Evolutionary conservation across 2,113 vertebrate species (phyloP).

Genomic region (Heterotis niloticus): DNA sequence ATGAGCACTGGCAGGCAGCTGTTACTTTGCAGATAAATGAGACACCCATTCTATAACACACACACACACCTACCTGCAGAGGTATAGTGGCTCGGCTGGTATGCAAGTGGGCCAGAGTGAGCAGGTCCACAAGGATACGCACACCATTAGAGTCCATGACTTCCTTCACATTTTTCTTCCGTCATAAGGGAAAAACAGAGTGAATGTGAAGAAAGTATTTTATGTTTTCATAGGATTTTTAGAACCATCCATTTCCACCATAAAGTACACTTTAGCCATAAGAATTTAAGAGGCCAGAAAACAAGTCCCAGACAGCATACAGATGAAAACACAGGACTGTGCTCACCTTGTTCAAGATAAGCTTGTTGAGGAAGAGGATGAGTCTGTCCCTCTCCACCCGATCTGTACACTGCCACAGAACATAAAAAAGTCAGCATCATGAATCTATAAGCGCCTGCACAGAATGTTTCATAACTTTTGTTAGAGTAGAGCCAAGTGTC

Average conservation of each 20-base stretch:
- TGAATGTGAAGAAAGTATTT: background rate
- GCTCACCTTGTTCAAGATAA: constrained; percentile 90
- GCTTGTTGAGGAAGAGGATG: constrained; percentile 93
- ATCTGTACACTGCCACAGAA: constrained; percentile 79
- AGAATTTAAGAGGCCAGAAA: too few species aligned
- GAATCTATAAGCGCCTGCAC: too few species aligned
- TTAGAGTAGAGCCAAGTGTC: too few species aligned
- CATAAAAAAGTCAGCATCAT: background rate
- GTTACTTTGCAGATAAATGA: too few species aligned
- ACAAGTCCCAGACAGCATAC: too few species aligned
- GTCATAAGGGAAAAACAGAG: constrained; percentile 7
- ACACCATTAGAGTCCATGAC: constrained; percentile 96
- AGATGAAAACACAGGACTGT: too few species aligned
- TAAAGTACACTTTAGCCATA: too few species aligned
- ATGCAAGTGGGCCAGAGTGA: constrained; percentile 93
- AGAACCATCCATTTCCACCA: too few species aligned
- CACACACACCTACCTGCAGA: constrained; percentile 71
- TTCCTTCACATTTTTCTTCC: constrained; percentile 93
- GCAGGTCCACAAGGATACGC: constrained; percentile 88
- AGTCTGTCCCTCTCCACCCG: constrained; percentile 89
- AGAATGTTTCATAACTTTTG: too few species aligned
- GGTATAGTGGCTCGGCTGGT: constrained; percentile 94
- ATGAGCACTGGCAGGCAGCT: too few species aligned
- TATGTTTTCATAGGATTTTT: too few species aligned
- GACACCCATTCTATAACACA: too few species aligned